Evolutionary conservation across 1,140 invertebrate species (phyloP), one percentile per base, ranked within the genome.

Genomic region (Heliconius hewitsoni): DNA sequence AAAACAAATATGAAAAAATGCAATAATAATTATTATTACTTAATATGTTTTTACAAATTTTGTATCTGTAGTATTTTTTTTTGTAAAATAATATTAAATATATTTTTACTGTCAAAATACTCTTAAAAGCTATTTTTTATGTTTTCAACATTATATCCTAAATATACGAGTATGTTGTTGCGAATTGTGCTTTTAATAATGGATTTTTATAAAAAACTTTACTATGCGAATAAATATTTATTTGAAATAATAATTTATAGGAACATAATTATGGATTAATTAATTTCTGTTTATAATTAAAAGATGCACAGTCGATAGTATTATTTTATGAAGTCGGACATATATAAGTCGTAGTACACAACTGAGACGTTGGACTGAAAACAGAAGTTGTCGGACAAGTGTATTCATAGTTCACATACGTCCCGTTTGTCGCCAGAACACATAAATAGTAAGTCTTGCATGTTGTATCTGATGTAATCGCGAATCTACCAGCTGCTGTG

Each of bases 401-500:
- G 73, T 89, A 89, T 11, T 78, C 3, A 72, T 89, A 88, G 46
- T 86, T 73, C 2, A 75, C n/a, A 57, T 82, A 87, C 0, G 85
- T 88, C 2, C 88, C 86, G 46, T 88, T 85, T 8, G 55, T 76
- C 9, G 73, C 74, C 30, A 71, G 16, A 6, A 89, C 87, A 81
- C 91, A 92, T 23, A 85, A 83, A 72, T 82, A 88, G 76, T 91
- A 92, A 0, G 79, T 86, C 66, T 88, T 75, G 74, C 91, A 92
- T 3, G 82, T 88, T 3, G 78, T 77, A 66, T 89, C 88, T 19
- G 83, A 39, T 0, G 81, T 74, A 73, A 91, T 81, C 0, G 89
- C 82, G 60, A 83, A 86, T 82, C 90, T 83, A 16, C 90, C 89
- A 37, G 85, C 77, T 4, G 83, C 71, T 1, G 83, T 80, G 71